Evolutionary conservation across 64 coral and sea anemone genomes (phyloP).

Genomic region (Astreopora myriophthalma): DNA sequence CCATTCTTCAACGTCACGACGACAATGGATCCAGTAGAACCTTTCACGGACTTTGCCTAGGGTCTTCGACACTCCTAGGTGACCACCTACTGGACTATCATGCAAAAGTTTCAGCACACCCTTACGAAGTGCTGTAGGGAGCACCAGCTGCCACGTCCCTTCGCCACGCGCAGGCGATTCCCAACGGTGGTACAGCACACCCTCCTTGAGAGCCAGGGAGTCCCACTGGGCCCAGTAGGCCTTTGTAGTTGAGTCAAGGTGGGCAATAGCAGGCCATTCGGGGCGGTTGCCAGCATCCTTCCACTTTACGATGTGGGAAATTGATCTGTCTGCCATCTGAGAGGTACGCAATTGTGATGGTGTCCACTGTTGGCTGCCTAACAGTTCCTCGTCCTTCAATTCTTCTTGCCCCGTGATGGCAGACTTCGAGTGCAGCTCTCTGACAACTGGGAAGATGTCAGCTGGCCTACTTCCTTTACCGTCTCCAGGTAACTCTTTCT

Average conservation of each 20-base stretch:
- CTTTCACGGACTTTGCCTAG: constrained; percentile 5
- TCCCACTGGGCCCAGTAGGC: constrained; percentile 1
- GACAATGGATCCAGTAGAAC: neutral
- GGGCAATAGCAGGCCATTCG: neutral
- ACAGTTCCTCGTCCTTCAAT: no score
- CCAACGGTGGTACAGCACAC: neutral
- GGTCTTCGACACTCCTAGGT: neutral
- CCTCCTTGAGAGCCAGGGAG: neutral
- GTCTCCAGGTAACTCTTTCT: no score
- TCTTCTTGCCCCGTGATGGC: no score
- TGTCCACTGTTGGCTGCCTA: neutral
- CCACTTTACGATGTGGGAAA: neutral
- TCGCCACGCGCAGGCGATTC: neutral
- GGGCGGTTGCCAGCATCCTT: neutral
- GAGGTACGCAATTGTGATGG: no score
- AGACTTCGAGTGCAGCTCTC: no score
- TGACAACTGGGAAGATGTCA: no score
- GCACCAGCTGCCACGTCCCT: neutral
- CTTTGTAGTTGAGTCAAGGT: neutral
- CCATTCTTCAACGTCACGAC: constrained; percentile 7
- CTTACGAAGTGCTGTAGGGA: neutral
- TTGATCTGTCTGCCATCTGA: neutral
- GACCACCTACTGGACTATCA: neutral
- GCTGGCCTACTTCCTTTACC: no score
- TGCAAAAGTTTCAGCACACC: neutral